Evolutionary conservation across 2,888 invertebrate species (phyloP).

Genomic region (Lomographa bimaculata): DNA sequence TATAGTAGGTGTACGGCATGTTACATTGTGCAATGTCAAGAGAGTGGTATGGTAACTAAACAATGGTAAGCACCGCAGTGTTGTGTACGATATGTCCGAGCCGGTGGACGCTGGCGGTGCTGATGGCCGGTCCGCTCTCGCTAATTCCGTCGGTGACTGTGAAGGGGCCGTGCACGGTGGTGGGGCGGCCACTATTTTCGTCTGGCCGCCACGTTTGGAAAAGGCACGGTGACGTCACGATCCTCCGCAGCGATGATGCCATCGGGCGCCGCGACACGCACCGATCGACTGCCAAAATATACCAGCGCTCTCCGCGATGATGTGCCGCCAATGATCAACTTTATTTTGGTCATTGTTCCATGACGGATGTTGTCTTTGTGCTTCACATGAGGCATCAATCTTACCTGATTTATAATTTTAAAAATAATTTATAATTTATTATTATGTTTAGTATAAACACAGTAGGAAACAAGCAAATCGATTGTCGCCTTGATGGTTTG

Average conservation of each 20-base stretch:
- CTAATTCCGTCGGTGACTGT: slow-evolving; percentile 79
- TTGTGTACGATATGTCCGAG: too few relatives aligned
- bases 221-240: slow-evolving; percentile 81
- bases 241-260: slow-evolving; percentile 81
- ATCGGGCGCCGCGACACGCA: slow-evolving; percentile 77
- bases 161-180: slow-evolving; percentile 63
- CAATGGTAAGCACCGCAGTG: too few relatives aligned
- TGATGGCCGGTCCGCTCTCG: slow-evolving; percentile 48
- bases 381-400: slow-evolving; percentile 11
- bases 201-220: slow-evolving; percentile 83
- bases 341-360: slow-evolving; percentile 77
- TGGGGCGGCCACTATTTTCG: slow-evolving; percentile 81
- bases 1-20: too few relatives aligned
- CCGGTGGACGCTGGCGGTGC: slow-evolving; percentile 43
- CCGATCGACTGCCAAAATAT: slow-evolving; percentile 79
- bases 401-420: background rate
- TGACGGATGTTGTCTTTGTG: slow-evolving; percentile 42
- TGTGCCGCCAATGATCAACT: slow-evolving; percentile 58
- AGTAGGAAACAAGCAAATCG: too few relatives aligned
- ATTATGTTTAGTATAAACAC: too few relatives aligned
- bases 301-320: slow-evolving; percentile 60
- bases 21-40: too few relatives aligned
- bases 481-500: too few relatives aligned
- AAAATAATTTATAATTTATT: too few relatives aligned
- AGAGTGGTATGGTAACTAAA: too few relatives aligned